phyloP scores from a whole-genome alignment of 2,888 invertebrate species.

The Clanis bilineata region DNA sequence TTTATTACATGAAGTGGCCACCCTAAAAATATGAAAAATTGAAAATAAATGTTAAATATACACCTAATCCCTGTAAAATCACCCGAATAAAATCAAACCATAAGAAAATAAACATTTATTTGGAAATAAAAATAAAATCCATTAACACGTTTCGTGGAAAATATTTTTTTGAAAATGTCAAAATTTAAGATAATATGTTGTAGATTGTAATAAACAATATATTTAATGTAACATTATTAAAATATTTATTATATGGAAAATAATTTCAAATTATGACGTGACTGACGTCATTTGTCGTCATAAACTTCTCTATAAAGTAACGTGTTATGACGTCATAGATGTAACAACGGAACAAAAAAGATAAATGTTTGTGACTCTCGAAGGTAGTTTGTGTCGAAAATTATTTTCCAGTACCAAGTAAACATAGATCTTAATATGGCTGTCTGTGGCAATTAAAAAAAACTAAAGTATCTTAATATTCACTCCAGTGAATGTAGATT shows the following conservation, averaged over 20 bases:
- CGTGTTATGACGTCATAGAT: neutral
- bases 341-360: neutral
- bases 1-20: neutral
- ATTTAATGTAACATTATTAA: slow-evolving; percentile 5
- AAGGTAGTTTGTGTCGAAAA: neutral
- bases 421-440: neutral
- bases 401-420: neutral
- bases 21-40: neutral
- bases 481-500: no score
- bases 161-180: neutral
- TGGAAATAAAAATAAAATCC: slow-evolving; percentile 20
- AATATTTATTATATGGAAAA: neutral
- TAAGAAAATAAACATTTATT: slow-evolving; percentile 54
- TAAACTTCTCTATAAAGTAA: neutral
- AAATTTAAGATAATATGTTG: slow-evolving; percentile 9
- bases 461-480: neutral
- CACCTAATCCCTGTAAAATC: slow-evolving; percentile 37
- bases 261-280: neutral
- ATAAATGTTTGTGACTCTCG: neutral
- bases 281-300: neutral
- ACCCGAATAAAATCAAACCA: slow-evolving; percentile 43
- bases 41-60: neutral
- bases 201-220: neutral
- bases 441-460: neutral
- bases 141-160: slow-evolving; percentile 18